Percentiles rank a stretch among this genome's conserved stretches.
Conservation (phyloP, 2,797 vertebrate species). For the Carapus acus region DNA sequence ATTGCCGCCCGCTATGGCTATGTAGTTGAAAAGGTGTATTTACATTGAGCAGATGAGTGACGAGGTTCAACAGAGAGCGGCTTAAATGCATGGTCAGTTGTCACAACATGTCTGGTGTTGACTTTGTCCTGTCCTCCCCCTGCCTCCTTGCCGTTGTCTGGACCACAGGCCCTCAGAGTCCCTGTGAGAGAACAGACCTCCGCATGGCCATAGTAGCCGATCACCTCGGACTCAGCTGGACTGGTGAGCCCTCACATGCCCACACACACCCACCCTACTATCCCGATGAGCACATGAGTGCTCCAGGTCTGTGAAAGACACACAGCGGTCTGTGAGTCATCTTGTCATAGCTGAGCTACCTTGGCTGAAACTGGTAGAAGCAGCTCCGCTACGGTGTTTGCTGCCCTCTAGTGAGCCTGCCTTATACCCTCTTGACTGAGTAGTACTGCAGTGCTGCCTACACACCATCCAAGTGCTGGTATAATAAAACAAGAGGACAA, state of each 20-base stretch:
- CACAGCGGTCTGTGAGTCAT: conserved; percentile 10
- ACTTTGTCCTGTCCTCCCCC: conserved; percentile 23
- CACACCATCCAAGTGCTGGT: conserved; percentile 3
- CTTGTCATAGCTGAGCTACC: background rate
- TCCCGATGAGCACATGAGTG: background rate
- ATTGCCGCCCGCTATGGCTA: conserved; percentile 7
- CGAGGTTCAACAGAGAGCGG: background rate
- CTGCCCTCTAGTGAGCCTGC: conserved; percentile 58
- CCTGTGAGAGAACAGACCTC: conserved; percentile 98
- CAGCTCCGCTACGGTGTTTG: conserved; percentile 23
- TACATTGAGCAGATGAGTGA: conserved; percentile 5
- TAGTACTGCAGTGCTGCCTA: conserved; percentile 46
- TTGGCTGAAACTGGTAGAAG: background rate
- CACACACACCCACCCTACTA: background rate
- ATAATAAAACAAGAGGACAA: background rate
- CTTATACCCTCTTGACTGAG: background rate
- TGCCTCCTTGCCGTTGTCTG: no score
- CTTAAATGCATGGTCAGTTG: background rate
- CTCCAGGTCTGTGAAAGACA: background rate
- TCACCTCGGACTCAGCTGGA: conserved; percentile 99
- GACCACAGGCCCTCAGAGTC: conserved; percentile 96
- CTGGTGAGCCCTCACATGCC: conserved; percentile 75
- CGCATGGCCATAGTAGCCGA: conserved; percentile 99
- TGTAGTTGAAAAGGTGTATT: conserved; percentile 13
- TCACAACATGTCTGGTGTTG: background rate